Evolutionary conservation across 2,113 vertebrate species (phyloP), one percentile per base, ranked within the genome.

Genomic region (Gnathonemus longibarbis): DNA sequence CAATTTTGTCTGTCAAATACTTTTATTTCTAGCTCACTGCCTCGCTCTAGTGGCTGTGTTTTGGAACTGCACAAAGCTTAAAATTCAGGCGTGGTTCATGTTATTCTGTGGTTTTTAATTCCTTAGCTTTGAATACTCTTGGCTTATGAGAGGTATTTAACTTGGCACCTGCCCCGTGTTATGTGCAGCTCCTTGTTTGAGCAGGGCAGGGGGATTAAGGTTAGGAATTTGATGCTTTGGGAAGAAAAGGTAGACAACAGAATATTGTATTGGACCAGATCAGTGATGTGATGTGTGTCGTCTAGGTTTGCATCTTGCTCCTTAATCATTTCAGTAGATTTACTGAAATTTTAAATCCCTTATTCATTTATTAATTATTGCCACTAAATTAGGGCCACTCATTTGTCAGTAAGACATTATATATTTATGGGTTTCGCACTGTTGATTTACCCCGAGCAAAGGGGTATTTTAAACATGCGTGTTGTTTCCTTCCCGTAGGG

Each of bases 401-500:
- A 31, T 87, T 46, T 48, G 83, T 84, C 21, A 35, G 39, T n/a
- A 39, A 83, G 42, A 42, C 35, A 83, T 39, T 83, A 24, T 58
- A 58, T 24, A 7, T 58, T 58, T 58, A 7, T 58, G n/a, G 42
- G 35, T 45, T 48, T 45, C 39, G 10, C 19, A 48, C 39, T 42
- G 15, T 24, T 48, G 39, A 48, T 48, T 83, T 42, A 39, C 35
- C 19, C 35, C 0, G 31, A 84, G 83, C 15, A 84, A 27, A 46
- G 1, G 24, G 21, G 21, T 46, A 21, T 84, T 46, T 7, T 84
- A n/a, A 84, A 48, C 39, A 27, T 48, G 42, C 21, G 0, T 46
- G 10, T 88, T 62, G 21, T 52, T 45, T 46, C 56, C 94, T 77
- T 90, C 15, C 94, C 27, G n/a, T 89, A 99, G 98, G 95, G 98